A percentile compares a stretch with the other conserved stretches of the same genome.
These are phyloP conservation scores for Petrolisthes cinctipes DNA, from an alignment of 2,888 invertebrate species.

Conservation along the genomic window DNA sequence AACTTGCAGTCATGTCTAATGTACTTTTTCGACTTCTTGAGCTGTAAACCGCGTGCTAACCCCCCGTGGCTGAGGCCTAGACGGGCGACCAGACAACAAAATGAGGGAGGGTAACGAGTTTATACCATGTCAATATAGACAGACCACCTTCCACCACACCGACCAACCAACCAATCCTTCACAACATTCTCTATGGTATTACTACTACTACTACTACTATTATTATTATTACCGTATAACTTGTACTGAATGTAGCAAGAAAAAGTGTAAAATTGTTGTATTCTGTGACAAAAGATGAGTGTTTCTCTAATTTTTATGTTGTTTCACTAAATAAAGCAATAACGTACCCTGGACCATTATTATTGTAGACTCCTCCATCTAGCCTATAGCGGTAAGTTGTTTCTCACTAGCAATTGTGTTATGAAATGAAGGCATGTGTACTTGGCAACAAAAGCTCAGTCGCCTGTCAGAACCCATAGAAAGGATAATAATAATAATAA, in stretches of 20 bases:
- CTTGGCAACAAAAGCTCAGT: no score
- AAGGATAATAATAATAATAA: no score
- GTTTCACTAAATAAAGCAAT: constrained; percentile 62
- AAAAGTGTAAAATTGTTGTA: constrained; percentile 51
- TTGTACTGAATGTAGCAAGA: constrained; percentile 46
- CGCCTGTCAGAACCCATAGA: no score
- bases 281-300: constrained; percentile 46
- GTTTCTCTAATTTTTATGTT: constrained; percentile 62
- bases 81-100: background rate
- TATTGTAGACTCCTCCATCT: no score
- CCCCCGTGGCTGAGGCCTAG: background rate
- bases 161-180: constrained; percentile 19
- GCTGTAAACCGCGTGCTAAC: background rate
- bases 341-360: constrained; percentile 21
- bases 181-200: constrained; percentile 37
- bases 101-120: background rate
- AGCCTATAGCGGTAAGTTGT: no score
- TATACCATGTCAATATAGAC: background rate
- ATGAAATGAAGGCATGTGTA: no score
- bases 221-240: constrained; percentile 9
- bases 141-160: constrained; percentile 27
- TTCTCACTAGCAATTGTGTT: no score
- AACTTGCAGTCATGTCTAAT: no score
- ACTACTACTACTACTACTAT: no score
- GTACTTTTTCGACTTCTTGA: no score